phyloP scores from a whole-genome alignment of 2,888 invertebrate species.

The Thereva unica region DNA sequence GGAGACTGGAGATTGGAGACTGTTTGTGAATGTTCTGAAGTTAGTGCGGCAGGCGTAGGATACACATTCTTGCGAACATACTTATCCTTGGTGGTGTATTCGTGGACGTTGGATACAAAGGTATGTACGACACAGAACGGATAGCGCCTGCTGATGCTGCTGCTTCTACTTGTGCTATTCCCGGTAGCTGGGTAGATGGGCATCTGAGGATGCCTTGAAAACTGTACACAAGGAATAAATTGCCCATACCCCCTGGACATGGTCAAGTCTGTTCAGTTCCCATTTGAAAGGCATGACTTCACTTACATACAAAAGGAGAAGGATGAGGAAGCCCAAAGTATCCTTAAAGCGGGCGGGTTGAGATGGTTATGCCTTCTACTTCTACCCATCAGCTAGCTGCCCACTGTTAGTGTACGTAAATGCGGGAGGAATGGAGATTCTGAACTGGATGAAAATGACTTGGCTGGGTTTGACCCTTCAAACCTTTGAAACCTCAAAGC shows the following conservation, averaged over 20 bases:
- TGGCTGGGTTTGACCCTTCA: slow-evolving; percentile 47
- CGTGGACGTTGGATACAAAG: slow-evolving; percentile 36
- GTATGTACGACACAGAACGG: slow-evolving; percentile 33
- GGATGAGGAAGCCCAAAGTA: slow-evolving; percentile 43
- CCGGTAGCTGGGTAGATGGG: slow-evolving; percentile 42
- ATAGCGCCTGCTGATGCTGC: slow-evolving; percentile 34
- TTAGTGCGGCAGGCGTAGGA: slow-evolving; percentile 29
- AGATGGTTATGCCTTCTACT: slow-evolving; percentile 43
- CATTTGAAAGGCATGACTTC: slow-evolving; percentile 47
- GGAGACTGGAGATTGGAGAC: slow-evolving; percentile 26
- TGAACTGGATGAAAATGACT: slow-evolving; percentile 43
- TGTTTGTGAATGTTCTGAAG: slow-evolving; percentile 31
- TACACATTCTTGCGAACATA: slow-evolving; percentile 38
- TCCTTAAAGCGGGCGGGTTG: slow-evolving; percentile 36
- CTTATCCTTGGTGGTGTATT: slow-evolving; percentile 37
- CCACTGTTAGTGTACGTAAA: slow-evolving; percentile 27
- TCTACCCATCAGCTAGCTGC: slow-evolving; percentile 1
- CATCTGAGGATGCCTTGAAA: slow-evolving; percentile 44
- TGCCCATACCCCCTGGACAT: slow-evolving; percentile 44
- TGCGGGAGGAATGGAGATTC: slow-evolving; percentile 6
- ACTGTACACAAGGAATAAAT: slow-evolving; percentile 46
- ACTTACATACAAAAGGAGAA: slow-evolving; percentile 45
- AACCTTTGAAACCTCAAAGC: slow-evolving; percentile 47
- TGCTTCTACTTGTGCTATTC: slow-evolving; percentile 9
- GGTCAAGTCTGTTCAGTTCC: slow-evolving; percentile 45